phyloP scores from a whole-genome alignment of 2,888 invertebrate genomes.

The Congeria kusceri region DNA sequence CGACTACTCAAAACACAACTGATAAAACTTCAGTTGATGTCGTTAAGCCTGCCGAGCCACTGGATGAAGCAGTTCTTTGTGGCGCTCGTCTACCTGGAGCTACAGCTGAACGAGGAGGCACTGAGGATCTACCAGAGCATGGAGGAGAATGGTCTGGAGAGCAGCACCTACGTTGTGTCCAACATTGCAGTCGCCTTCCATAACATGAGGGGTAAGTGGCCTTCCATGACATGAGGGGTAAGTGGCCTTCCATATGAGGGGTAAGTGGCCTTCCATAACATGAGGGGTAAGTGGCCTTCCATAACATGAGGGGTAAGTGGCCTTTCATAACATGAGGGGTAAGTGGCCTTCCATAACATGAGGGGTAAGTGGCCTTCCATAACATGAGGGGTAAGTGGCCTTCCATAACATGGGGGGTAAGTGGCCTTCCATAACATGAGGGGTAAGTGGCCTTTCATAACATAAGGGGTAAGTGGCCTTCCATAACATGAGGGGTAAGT shows the following conservation, averaged over 20 bases:
- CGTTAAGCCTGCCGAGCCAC: slow-evolving; percentile 90
- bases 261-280: slow-evolving; percentile 94
- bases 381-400: slow-evolving; percentile 92
- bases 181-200: slow-evolving; percentile 97
- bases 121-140: slow-evolving; percentile 92
- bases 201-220: slow-evolving; percentile 90
- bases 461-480: too few species aligned
- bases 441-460: slow-evolving; percentile 87
- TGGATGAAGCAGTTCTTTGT: slow-evolving; percentile 98
- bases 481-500: too few species aligned
- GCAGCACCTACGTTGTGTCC: slow-evolving; percentile 95
- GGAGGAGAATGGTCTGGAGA: slow-evolving; percentile 92
- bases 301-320: slow-evolving; percentile 93
- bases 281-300: slow-evolving; percentile 94
- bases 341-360: slow-evolving; percentile 95
- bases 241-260: not conserved
- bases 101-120: slow-evolving; percentile 95
- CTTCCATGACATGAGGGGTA: not conserved
- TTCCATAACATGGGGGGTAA: slow-evolving; percentile 94
- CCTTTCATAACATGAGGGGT: too few species aligned
- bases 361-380: slow-evolving; percentile 91
- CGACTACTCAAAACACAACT: too few species aligned
- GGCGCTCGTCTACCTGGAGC: slow-evolving; percentile 95
- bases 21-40: slow-evolving; percentile 83
- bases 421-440: slow-evolving; percentile 96